Percentiles rank a stretch among this genome's conserved stretches.
phyloP scores from a whole-genome alignment of 1,140 invertebrate species.

The Neuroterus valhalla region DNA sequence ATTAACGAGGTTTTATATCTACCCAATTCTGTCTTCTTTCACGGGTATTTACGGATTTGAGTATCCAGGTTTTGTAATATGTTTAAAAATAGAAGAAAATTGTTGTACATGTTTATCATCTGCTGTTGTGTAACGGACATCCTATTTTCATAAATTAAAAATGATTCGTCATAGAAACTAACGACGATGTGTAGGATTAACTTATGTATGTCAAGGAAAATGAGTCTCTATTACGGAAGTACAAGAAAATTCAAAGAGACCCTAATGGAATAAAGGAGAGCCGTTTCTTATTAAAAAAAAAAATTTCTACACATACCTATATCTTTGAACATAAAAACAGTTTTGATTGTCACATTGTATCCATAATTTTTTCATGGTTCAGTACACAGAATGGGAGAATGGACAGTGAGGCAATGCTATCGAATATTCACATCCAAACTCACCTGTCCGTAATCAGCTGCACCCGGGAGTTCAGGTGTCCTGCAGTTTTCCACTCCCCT shows the following conservation, averaged over 20 bases:
- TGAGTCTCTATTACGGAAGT: conserved; percentile 36
- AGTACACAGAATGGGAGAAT: no score
- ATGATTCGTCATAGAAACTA: background rate
- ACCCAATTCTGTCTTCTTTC: no score
- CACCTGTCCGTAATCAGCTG: no score
- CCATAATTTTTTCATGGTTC: no score
- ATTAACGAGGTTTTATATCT: no score
- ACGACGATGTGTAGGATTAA: conserved; percentile 15
- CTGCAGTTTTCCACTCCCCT: no score
- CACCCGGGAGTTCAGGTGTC: no score
- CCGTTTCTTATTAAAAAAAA: background rate
- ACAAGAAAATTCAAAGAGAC: background rate
- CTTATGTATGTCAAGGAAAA: conserved; percentile 60
- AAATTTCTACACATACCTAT: background rate
- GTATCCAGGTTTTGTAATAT: background rate
- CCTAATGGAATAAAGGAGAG: background rate
- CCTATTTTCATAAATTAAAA: background rate
- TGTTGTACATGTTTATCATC: background rate
- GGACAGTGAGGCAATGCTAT: no score
- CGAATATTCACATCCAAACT: no score
- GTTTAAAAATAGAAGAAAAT: background rate
- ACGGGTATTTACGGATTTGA: no score
- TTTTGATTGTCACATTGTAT: no score
- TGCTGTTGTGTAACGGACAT: background rate
- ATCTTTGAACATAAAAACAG: no score